Conservation (phyloP, 2,797 vertebrate species). For the Hoplostethus atlanticus region DNA sequence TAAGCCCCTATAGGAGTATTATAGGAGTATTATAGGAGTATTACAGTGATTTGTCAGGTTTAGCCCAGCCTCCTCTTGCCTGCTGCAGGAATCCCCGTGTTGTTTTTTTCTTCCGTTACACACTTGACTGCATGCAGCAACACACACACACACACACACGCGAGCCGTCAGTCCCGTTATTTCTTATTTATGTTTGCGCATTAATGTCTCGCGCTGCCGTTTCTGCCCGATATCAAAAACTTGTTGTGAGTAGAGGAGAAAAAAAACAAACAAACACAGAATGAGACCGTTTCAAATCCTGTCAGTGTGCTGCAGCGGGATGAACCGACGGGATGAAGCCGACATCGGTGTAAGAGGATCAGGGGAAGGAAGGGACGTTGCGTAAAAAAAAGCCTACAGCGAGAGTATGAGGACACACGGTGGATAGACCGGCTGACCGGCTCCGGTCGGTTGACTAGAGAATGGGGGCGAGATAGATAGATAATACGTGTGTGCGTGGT, state of each 20-base stretch:
- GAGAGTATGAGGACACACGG: conserved; percentile 2
- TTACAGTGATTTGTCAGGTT: too few species aligned
- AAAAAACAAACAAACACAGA: background rate
- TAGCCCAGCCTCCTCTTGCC: background rate
- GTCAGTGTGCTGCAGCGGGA: background rate
- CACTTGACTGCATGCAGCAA: background rate
- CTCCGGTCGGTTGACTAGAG: background rate
- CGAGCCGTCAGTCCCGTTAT: background rate
- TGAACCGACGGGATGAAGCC: conserved; percentile 33
- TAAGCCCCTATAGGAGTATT: too few species aligned
- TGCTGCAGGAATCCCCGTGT: background rate
- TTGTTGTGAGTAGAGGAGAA: conserved; percentile 13
- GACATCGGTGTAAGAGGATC: conserved; percentile 53
- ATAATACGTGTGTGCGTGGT: background rate
- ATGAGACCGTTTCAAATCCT: background rate
- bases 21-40: too few species aligned
- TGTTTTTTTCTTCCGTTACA: background rate
- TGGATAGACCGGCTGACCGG: background rate
- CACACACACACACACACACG: background rate
- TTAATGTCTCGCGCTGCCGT: conserved; percentile 2
- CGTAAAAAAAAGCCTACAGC: conserved; percentile 11
- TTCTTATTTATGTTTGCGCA: background rate
- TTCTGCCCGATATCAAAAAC: conserved; percentile 17
- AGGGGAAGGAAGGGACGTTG: conserved; percentile 7
- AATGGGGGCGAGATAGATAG: background rate